Evolutionary conservation across 2,797 vertebrate genomes (phyloP).

Genomic region (Chrysocyon brachyurus): DNA sequence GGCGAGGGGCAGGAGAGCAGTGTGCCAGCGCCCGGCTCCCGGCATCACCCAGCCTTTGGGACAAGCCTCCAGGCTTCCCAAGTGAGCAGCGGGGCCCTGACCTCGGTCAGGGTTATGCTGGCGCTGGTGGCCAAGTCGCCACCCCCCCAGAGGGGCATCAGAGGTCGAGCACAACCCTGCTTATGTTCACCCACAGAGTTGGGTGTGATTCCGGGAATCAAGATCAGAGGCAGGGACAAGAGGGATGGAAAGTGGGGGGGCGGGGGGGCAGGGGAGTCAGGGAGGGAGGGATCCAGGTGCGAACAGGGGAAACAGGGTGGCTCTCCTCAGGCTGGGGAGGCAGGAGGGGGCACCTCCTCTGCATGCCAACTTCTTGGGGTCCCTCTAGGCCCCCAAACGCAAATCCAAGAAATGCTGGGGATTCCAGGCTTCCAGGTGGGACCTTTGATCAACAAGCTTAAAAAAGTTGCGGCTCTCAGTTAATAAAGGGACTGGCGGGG

Average conservation of each 20-base stretch:
- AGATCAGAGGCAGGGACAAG: background rate
- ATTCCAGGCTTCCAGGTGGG: background rate
- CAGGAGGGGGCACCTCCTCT: fast-evolving
- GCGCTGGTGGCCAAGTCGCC: fast-evolving
- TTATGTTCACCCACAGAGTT: fast-evolving
- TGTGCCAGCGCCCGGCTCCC: fast-evolving
- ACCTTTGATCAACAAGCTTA: background rate
- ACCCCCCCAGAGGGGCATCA: background rate
- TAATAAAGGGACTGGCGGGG: background rate
- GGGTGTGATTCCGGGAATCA: background rate
- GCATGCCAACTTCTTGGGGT: background rate
- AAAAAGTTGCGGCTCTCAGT: fast-evolving
- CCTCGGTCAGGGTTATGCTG: too few relatives aligned
- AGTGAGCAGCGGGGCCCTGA: fast-evolving
- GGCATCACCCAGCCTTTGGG: too few relatives aligned
- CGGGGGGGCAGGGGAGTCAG: too few relatives aligned
- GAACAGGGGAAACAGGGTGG: fast-evolving
- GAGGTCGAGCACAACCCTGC: background rate
- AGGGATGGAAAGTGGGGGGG: too few relatives aligned
- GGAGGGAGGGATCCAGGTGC: background rate
- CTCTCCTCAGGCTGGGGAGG: background rate
- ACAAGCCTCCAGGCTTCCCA: background rate
- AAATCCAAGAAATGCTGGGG: background rate
- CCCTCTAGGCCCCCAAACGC: background rate
- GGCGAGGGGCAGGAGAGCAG: background rate